phyloP scores from a whole-genome alignment of 2,888 invertebrate species.

The Drosophila neonasuta region DNA sequence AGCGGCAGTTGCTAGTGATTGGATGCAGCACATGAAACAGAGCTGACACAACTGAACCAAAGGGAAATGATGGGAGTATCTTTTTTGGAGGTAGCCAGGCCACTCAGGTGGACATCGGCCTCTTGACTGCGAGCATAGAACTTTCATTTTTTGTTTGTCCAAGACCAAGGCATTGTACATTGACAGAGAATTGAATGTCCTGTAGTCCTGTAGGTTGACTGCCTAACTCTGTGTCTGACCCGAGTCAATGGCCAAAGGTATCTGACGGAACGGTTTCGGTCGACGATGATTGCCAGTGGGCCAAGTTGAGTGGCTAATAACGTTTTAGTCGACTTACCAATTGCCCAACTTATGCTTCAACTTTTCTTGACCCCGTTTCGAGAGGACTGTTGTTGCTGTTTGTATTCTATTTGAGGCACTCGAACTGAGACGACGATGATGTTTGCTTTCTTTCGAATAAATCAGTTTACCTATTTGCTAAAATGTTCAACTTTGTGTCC shows the following conservation, averaged over 20 bases:
- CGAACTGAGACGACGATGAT: slow-evolving; percentile 2
- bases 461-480: slow-evolving; percentile 43
- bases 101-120: not conserved
- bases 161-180: slow-evolving; percentile 16
- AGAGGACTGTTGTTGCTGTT: slow-evolving; percentile 7
- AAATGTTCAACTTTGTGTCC: slow-evolving; percentile 43
- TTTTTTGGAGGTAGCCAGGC: slow-evolving; percentile 2
- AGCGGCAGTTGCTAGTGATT: slow-evolving; percentile 35
- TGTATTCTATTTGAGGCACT: not conserved
- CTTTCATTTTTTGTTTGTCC: slow-evolving; percentile 21
- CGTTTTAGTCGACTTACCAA: slow-evolving; percentile 47
- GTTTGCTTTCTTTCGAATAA: slow-evolving; percentile 34
- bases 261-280: slow-evolving; percentile 50
- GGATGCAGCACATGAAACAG: slow-evolving; percentile 16
- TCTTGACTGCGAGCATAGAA: slow-evolving; percentile 2
- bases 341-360: slow-evolving; percentile 36
- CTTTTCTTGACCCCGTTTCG: slow-evolving; percentile 41
- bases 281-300: slow-evolving; percentile 39
- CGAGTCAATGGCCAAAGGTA: slow-evolving; percentile 24
- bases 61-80: slow-evolving; percentile 8
- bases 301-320: slow-evolving; percentile 44
- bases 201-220: slow-evolving; percentile 8
- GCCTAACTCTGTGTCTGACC: slow-evolving; percentile 6
- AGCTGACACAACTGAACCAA: not conserved
- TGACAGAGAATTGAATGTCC: slow-evolving; percentile 27